A percentile compares a stretch with the other conserved stretches of the same genome.
phyloP scores from a whole-genome alignment of 2,113 vertebrate species.

The Hucho hucho region DNA sequence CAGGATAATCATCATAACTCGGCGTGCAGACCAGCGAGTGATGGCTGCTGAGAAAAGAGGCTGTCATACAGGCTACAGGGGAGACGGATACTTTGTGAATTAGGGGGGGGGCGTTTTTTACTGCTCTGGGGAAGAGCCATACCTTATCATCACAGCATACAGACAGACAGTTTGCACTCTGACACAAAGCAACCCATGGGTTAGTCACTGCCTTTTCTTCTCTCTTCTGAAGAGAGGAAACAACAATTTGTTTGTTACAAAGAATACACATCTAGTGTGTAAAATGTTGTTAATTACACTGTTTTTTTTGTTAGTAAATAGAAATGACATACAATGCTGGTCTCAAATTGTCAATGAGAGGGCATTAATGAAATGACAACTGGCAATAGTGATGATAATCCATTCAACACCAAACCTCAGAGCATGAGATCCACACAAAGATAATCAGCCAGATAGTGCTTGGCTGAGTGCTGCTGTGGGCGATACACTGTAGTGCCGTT shows the following conservation, averaged over 20 bases:
- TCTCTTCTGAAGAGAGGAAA: not conserved
- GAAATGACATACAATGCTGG: not conserved
- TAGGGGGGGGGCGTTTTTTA: constrained; percentile 29
- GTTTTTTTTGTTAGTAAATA: not conserved
- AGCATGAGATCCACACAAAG: constrained; percentile 1
- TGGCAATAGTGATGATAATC: not conserved
- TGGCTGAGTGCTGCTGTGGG: not conserved
- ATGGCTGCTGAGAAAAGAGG: constrained; percentile 55
- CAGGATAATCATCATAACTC: constrained; percentile 69
- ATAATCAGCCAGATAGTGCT: not conserved
- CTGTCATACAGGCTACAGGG: constrained; percentile 26
- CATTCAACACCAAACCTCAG: not conserved
- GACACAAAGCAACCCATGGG: not conserved
- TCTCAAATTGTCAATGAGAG: not conserved
- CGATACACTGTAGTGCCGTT: not conserved
- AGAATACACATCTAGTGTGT: not conserved
- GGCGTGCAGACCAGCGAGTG: constrained; percentile 52
- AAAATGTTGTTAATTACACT: not conserved
- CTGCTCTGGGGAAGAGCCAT: constrained; percentile 38
- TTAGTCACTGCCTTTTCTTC: not conserved
- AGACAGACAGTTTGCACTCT: constrained; percentile 9
- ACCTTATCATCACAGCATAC: constrained; percentile 27
- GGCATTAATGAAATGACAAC: not conserved
- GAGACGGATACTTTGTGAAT: constrained; percentile 52
- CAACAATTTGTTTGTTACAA: not conserved